phyloP scores from a whole-genome alignment of 2,797 vertebrate species.

The Telmatherina bonti region DNA sequence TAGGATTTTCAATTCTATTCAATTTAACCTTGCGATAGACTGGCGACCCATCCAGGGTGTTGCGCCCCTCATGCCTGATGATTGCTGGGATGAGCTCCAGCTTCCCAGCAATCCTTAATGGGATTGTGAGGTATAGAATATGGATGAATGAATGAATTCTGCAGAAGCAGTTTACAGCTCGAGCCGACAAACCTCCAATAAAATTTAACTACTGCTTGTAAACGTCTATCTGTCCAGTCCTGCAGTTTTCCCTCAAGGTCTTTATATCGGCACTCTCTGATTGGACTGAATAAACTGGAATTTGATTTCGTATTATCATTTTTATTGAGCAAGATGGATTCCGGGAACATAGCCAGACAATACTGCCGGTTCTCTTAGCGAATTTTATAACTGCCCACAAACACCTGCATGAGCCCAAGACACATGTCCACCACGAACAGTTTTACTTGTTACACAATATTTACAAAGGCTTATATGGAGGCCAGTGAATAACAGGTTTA shows the following conservation, averaged over 20 bases:
- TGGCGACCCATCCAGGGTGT: too few species aligned
- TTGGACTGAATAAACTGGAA: constrained; percentile 6
- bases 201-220: background rate
- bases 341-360: background rate
- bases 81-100: too few species aligned
- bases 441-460: constrained; percentile 11
- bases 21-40: too few species aligned
- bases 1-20: background rate
- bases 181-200: background rate
- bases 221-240: background rate
- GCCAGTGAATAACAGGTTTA: constrained; percentile 1
- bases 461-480: background rate
- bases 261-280: background rate
- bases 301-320: constrained; percentile 20
- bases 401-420: background rate
- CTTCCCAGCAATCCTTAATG: too few species aligned
- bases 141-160: too few species aligned
- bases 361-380: background rate
- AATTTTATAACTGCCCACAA: constrained; percentile 8
- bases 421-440: background rate
- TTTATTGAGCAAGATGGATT: constrained; percentile 2
- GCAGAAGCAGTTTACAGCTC: background rate
- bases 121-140: too few species aligned
- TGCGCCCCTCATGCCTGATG: too few species aligned
- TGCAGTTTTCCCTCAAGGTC: background rate